Evolutionary conservation across 2,113 vertebrate genomes (phyloP), one percentile per base, ranked within the genome.

Genomic region (Alligator sinensis): DNA sequence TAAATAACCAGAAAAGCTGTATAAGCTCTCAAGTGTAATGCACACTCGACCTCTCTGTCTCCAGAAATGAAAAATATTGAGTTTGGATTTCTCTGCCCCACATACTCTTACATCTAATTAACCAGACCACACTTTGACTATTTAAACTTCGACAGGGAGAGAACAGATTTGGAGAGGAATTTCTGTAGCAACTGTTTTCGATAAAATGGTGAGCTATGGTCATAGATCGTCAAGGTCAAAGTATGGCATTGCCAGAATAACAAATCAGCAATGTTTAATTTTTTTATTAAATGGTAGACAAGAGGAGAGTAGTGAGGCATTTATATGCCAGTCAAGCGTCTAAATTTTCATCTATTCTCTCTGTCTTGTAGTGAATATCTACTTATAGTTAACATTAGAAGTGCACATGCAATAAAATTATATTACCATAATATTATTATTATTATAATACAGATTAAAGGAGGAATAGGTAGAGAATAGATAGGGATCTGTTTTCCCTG

Each of bases 21-120:
- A 70, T 79, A 64, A 92, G 84, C 60, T 77, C 93, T 96, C 78
- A 60, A 82, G 91, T 92, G 94, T 94, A 96, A 97, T 87, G 88
- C 86, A 93, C 80, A 93, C 92, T 97, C 97, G 97, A 97, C 97
- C 94, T 95, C 95, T 97, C 91, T 97, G 94, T 96, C 95, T 96
- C 91, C 91, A 96, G 93, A 96, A 97, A 96, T 94, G 95, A 96
- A 96, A 96, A 97, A 84, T 91, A 92, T 92, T 1, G n/a, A 90
- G 91, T 95, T 97, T 84, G 94, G 92, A 96, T 97, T 95, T 95
- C 93, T 88, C 11, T 4, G 25, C 76, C 76, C 77, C 76, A 21
- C 86, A 92, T 92, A 96, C 93, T 91, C 94, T 96, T 97, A 91
- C 93, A 96, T 97, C 94, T 97, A 94, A 98, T 98, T 98, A 97